phyloP scores from a whole-genome alignment of 2,113 vertebrate species.

The Zapornia atra region DNA sequence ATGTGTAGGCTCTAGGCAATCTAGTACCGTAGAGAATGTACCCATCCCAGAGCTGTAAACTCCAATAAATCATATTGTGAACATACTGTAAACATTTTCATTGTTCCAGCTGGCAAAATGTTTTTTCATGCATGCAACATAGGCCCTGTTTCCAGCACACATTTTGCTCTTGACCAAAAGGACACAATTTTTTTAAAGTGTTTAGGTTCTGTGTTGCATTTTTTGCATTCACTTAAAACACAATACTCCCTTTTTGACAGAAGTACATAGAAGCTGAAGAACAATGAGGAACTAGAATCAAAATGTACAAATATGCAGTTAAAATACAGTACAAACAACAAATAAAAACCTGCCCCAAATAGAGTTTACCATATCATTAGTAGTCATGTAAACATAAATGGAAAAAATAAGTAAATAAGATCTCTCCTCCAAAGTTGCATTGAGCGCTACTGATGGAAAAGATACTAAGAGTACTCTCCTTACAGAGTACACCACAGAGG shows the following conservation, averaged over 20 bases:
- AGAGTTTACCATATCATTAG: not conserved
- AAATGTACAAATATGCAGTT: not conserved
- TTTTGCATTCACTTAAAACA: not conserved
- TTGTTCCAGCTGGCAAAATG: slow-evolving; percentile 55
- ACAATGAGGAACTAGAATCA: not conserved
- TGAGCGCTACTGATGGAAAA: not conserved
- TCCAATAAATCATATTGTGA: slow-evolving; percentile 65
- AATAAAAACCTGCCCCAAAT: not conserved
- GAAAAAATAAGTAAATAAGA: not conserved
- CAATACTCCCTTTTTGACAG: not conserved
- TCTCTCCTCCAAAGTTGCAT: not conserved
- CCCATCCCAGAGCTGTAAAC: slow-evolving; percentile 49
- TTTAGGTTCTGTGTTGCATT: not conserved
- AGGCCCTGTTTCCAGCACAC: not conserved
- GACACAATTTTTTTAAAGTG: not conserved
- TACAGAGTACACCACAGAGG: not conserved
- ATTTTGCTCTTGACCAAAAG: not conserved
- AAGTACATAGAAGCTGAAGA: not conserved
- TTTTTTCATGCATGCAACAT: not conserved
- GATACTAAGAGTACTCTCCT: not conserved
- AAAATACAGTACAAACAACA: not conserved
- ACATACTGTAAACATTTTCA: slow-evolving; percentile 56
- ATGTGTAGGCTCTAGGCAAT: slow-evolving; percentile 56
- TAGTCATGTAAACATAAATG: not conserved
- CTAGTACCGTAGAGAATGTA: slow-evolving; percentile 50